phyloP scores from a whole-genome alignment of 2,888 invertebrate species.

The Stenoptilia bipunctidactyla region DNA sequence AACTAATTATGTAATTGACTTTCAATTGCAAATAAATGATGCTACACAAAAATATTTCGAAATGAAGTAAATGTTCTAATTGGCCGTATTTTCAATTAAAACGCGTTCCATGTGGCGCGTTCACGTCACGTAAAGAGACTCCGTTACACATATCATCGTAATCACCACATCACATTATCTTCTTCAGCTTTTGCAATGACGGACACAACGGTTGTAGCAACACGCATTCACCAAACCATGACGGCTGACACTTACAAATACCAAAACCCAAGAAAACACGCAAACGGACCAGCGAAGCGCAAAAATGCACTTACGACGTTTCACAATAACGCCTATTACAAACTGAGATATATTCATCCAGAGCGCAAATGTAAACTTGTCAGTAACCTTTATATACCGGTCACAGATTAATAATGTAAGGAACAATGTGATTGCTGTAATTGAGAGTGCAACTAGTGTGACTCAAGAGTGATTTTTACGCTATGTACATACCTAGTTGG shows the following conservation, averaged over 20 bases:
- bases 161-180: constrained; percentile 31
- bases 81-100: constrained; percentile 1
- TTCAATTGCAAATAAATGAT: neutral
- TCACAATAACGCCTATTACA: neutral
- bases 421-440: constrained; percentile 9
- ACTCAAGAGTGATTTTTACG: neutral
- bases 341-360: neutral
- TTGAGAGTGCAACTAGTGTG: neutral
- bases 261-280: neutral
- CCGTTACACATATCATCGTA: constrained; percentile 54
- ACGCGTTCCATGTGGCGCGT: constrained; percentile 5
- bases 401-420: constrained; percentile 19
- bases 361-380: constrained; percentile 11
- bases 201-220: constrained; percentile 43
- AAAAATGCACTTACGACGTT: neutral
- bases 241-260: constrained; percentile 44
- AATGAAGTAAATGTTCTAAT: constrained; percentile 1
- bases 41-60: neutral
- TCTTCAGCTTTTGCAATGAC: constrained; percentile 58
- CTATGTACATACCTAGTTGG: neutral
- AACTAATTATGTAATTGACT: neutral
- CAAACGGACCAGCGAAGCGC: neutral
- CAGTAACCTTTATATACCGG: constrained; percentile 12
- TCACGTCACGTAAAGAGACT: constrained; percentile 38
- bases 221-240: constrained; percentile 15